Conservation (phyloP, 2,888 invertebrate genomes). For the Agrotis ipsilon region DNA sequence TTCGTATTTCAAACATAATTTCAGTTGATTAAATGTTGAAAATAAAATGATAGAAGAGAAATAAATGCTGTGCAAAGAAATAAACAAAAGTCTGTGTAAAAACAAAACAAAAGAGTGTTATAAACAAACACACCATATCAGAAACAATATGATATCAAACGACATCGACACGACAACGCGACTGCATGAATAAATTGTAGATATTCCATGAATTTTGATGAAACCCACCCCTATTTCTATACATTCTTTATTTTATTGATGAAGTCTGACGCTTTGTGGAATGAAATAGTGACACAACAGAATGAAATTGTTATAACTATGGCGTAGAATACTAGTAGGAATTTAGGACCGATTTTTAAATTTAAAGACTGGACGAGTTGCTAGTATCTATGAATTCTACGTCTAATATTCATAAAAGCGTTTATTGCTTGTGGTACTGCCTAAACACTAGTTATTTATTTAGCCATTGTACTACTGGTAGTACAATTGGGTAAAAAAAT, state of each 20-base stretch:
- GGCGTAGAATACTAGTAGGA: neutral
- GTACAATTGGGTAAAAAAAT: too few relatives aligned
- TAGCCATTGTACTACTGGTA: too few relatives aligned
- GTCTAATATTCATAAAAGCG: too few relatives aligned
- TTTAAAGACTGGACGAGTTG: too few relatives aligned
- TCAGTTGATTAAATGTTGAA: too few relatives aligned
- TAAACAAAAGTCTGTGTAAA: neutral
- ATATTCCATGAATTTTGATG: conserved; percentile 59
- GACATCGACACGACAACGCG: conserved; percentile 58
- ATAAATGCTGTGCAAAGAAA: neutral
- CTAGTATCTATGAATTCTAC: too few relatives aligned
- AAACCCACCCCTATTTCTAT: conserved; percentile 39
- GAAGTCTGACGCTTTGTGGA: conserved; percentile 16
- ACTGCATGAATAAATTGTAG: conserved; percentile 48
- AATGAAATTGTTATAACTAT: neutral
- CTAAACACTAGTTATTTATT: too few relatives aligned
- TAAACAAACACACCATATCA: conserved; percentile 13
- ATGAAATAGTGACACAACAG: neutral
- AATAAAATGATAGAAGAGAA: too few relatives aligned
- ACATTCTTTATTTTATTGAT: conserved; percentile 48
- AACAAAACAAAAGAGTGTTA: neutral
- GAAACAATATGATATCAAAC: conserved; percentile 40
- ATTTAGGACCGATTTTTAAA: too few relatives aligned
- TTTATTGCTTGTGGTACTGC: too few relatives aligned
- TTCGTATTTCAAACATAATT: too few relatives aligned